phyloP scores from a whole-genome alignment of 2,113 vertebrate species.

The Triplophysa siluroides region DNA sequence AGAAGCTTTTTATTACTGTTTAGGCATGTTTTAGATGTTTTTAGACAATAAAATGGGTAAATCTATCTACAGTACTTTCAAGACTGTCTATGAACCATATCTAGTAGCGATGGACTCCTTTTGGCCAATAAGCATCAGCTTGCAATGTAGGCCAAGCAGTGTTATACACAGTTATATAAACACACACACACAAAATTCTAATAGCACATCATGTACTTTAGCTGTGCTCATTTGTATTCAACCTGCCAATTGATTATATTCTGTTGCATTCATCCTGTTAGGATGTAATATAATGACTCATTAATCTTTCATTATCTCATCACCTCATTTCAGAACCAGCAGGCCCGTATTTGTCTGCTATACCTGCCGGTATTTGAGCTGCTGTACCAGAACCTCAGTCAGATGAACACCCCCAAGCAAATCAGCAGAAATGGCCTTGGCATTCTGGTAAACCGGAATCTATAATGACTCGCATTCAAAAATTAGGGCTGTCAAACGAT shows the following conservation, averaged over 20 bases:
- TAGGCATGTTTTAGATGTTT: too few relatives aligned
- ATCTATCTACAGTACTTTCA: too few relatives aligned
- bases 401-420: conserved; percentile 71
- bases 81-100: too few relatives aligned
- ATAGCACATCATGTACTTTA: background rate
- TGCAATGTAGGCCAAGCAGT: too few relatives aligned
- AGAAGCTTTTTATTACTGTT: too few relatives aligned
- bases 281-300: background rate
- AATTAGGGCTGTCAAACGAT: too few relatives aligned
- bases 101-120: too few relatives aligned
- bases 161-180: background rate
- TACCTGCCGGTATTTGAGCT: conserved; percentile 90
- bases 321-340: conserved; percentile 83
- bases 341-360: conserved; percentile 89
- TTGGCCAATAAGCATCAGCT: too few relatives aligned
- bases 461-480: too few relatives aligned
- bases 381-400: conserved; percentile 89
- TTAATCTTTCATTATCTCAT: background rate
- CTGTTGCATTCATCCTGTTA: background rate
- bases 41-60: too few relatives aligned
- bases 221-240: background rate
- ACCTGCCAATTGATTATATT: background rate
- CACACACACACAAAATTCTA: background rate
- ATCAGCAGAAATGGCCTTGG: conserved; percentile 59
- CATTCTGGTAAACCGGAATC: conserved; percentile 63